Conservation (phyloP, 2,888 invertebrate genomes). For the Plagiodera versicolora region DNA sequence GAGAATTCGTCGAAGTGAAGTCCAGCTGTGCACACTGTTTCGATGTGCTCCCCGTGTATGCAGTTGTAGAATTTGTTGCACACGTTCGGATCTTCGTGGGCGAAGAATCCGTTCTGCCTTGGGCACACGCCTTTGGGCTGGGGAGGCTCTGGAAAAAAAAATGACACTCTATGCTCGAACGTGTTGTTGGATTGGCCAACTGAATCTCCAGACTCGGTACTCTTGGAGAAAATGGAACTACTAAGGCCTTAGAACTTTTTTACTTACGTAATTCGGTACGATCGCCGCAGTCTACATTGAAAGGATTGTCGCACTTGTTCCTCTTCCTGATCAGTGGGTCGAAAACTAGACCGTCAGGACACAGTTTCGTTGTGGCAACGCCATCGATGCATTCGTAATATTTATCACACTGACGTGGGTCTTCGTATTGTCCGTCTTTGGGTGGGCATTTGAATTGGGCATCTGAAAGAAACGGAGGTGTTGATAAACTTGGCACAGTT, state of each 20-base stretch:
- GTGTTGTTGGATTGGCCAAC: not conserved
- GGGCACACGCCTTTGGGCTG: constrained; percentile 74
- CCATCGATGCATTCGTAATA: constrained; percentile 80
- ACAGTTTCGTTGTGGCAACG: constrained; percentile 71
- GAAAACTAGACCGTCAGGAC: constrained; percentile 88
- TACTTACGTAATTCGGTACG: constrained; percentile 85
- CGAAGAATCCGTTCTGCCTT: constrained; percentile 87
- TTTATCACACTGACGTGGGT: constrained; percentile 82
- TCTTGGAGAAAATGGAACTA: no score
- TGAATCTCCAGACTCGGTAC: no score
- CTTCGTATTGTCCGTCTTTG: constrained; percentile 81
- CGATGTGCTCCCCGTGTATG: constrained; percentile 79
- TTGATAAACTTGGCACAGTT: not conserved
- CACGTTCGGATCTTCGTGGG: constrained; percentile 78
- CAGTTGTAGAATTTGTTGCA: constrained; percentile 90
- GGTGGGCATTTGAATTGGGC: constrained; percentile 75
- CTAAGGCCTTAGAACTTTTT: not conserved
- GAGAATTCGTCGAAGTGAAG: constrained; percentile 88
- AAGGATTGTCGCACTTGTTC: constrained; percentile 91
- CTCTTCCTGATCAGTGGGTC: constrained; percentile 82
- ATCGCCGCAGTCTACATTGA: constrained; percentile 89
- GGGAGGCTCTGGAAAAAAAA: constrained; percentile 69
- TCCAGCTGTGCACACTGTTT: constrained; percentile 83
- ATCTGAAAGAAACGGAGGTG: constrained; percentile 41
- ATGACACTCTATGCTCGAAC: no score